Base-by-base conservation (phyloP, 2,797 vertebrate genomes). In the Microcaecilia unicolor region DNA sequence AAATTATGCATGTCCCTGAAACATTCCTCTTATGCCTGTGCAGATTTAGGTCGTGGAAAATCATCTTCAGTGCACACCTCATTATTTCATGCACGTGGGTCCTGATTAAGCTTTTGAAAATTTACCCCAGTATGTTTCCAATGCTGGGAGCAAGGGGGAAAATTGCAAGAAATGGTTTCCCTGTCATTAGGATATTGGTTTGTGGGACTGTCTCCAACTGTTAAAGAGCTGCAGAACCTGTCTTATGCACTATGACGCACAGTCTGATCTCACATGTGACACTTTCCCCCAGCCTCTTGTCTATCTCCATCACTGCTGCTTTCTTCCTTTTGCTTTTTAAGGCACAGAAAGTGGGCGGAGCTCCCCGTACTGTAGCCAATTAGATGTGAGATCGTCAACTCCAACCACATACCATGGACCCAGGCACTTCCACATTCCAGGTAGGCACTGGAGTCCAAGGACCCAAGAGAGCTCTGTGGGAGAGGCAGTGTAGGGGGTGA, bases 371-470 rank as follows among this genome's bases (percentile, higher is more conserved):
- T 93, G 93, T 81, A 89, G 89, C 82, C 93, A 95, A 76, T 86
- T 88, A 83, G 92, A 97, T 58, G 88, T 88, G 81, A 90, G 90
- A 61, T 83, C 90, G 72, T 89, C 86, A 76, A 95, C 91, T 64
- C 91, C 95, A 44, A 96, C 92, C 81, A 90, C 88, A 77, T 93
- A 87, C 85, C 93, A 97, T 83, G 89, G 88, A 39, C 94, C 95
- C 73, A 97, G 91, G 85, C 95, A 98, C 87, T 99, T 99, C 83
- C 95, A 98, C 86, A 88, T 99, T 66, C 95, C 94, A 96, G 94
- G 95, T 99, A 98, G 87, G 89, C 69, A 37, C 65, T 18, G 59
- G 54, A 51, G 49, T 30, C 1, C 62, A 43, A 49, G 8, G 1
- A 34, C 4, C 1, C 17, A 8, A 19, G 22, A n/a, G n/a, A n/a